These are phyloP conservation scores for Struthio camelus DNA, from an alignment of 2,113 vertebrate species.

Conservation along the genomic window DNA sequence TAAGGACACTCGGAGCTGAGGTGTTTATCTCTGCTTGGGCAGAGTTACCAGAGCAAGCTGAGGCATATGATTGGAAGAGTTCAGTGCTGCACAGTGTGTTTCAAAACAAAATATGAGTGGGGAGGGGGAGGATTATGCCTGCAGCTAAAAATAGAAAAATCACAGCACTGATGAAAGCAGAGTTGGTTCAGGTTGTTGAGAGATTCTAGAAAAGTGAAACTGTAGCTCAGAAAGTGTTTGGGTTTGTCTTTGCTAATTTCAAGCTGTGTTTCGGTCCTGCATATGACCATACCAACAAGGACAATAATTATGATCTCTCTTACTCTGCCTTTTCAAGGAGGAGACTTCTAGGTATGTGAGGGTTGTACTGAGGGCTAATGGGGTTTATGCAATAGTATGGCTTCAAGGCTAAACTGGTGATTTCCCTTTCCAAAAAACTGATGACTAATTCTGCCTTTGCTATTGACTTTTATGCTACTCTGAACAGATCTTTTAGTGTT, in stretches of 20 bases:
- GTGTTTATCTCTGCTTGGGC: neutral
- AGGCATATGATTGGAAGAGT: neutral
- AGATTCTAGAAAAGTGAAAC: neutral
- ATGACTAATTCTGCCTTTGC: neutral
- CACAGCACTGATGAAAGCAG: neutral
- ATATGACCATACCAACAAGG: neutral
- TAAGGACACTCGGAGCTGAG: neutral
- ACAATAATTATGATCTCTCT: neutral
- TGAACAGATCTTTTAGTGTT: neutral
- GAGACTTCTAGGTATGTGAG: neutral
- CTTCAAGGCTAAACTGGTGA: neutral
- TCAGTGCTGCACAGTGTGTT: neutral
- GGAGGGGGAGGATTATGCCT: neutral
- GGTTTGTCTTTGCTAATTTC: neutral
- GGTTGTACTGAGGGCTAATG: neutral
- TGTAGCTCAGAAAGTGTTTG: neutral
- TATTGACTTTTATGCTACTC: neutral
- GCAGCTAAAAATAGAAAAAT: neutral
- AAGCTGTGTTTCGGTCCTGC: neutral
- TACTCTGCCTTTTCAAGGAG: neutral
- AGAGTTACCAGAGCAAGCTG: neutral
- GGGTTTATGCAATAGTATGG: neutral
- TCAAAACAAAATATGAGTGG: neutral
- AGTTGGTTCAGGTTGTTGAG: neutral
- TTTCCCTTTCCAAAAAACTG: neutral